A percentile compares a stretch with the other conserved stretches of the same genome.
Evolutionary conservation across 2,888 invertebrate species (phyloP).

Genomic region (Scaptomyza caliginosa): DNA sequence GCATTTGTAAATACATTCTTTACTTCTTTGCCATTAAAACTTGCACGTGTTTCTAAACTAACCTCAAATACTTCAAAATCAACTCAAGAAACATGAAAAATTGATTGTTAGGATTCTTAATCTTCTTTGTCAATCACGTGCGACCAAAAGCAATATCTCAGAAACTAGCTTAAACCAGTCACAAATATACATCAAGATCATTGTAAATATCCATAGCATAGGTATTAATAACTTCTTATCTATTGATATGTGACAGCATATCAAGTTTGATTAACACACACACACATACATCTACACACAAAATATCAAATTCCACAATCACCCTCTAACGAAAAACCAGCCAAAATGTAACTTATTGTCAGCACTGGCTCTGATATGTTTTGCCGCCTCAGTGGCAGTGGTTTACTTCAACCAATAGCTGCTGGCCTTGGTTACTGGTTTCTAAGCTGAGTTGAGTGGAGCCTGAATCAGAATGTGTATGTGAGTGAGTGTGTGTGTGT

Average conservation of each 20-base stretch:
- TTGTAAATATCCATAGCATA: not conserved
- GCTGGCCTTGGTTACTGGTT: conserved; percentile 77
- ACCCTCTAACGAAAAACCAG: conserved; percentile 14
- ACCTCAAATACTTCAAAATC: not conserved
- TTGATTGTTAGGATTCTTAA: not conserved
- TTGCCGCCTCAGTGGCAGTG: conserved; percentile 40
- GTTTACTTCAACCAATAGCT: conserved; percentile 49
- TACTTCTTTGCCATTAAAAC: too few species aligned
- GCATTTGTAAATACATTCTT: not conserved
- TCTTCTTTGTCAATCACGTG: not conserved
- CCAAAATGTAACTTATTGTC: conserved; percentile 29
- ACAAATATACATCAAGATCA: not conserved
- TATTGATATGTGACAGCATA: conserved; percentile 1
- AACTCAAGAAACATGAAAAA: not conserved
- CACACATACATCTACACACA: not conserved
- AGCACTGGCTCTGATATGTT: conserved; percentile 35
- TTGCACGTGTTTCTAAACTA: not conserved
- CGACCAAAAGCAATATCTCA: not conserved
- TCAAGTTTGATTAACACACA: not conserved
- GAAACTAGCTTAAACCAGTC: not conserved
- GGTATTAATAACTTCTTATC: not conserved
- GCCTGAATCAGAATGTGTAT: conserved; percentile 22
- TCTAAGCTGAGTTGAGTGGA: conserved; percentile 55
- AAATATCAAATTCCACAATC: conserved; percentile 13
- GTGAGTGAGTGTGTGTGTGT: conserved; percentile 4